Conservation (phyloP, 2,888 invertebrate species). For the Drosophila formosana region DNA sequence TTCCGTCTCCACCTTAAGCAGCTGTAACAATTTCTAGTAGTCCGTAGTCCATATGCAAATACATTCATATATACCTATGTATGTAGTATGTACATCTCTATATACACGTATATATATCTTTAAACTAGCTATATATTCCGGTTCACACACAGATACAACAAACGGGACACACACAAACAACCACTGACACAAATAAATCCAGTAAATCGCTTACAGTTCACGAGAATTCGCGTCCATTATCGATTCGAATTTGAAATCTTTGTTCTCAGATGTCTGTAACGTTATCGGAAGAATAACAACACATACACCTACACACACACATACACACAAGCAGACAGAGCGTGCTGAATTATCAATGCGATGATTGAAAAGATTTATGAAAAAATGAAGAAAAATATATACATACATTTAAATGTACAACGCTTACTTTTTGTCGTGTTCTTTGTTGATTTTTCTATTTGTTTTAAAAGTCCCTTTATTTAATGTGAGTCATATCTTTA, state of each 20-base stretch:
- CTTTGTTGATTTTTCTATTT: slow-evolving; percentile 31
- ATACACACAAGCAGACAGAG: slow-evolving; percentile 46
- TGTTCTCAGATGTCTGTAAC: slow-evolving; percentile 71
- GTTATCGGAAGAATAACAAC: slow-evolving; percentile 57
- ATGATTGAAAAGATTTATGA: slow-evolving; percentile 41
- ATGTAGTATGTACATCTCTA: slow-evolving; percentile 56
- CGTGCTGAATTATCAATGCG: slow-evolving; percentile 55
- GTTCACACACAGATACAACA: slow-evolving; percentile 55
- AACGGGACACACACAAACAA: slow-evolving; percentile 24
- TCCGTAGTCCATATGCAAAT: slow-evolving; percentile 72
- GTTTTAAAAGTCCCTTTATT: not conserved
- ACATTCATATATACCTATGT: slow-evolving; percentile 71
- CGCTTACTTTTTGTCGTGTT: slow-evolving; percentile 69
- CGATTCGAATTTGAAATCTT: slow-evolving; percentile 70
- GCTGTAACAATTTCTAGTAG: slow-evolving; percentile 69
- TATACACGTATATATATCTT: slow-evolving; percentile 59
- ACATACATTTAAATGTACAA: slow-evolving; percentile 79
- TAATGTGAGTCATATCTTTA: not conserved
- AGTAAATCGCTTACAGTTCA: slow-evolving; percentile 29
- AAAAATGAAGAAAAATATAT: slow-evolving; percentile 55
- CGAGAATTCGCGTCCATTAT: slow-evolving; percentile 21
- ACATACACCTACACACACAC: slow-evolving; percentile 24
- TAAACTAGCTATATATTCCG: slow-evolving; percentile 77
- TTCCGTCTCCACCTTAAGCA: slow-evolving; percentile 34
- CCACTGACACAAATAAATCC: slow-evolving; percentile 21